A percentile compares a stretch with the other conserved stretches of the same genome.
phyloP scores from a whole-genome alignment of 2,888 invertebrate genomes.

The Tridacna crocea region DNA sequence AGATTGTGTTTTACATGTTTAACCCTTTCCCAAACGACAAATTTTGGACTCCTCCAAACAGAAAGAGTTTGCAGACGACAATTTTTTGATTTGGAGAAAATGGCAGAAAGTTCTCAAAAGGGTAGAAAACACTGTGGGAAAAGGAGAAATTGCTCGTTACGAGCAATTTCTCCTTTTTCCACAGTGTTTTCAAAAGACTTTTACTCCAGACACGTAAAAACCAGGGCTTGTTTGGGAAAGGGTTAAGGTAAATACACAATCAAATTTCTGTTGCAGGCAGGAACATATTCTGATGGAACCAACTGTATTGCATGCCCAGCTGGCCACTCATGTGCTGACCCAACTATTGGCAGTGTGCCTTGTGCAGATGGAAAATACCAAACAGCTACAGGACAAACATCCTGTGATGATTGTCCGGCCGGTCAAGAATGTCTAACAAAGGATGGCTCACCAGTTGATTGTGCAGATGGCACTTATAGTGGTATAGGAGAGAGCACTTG shows the following conservation, averaged over 20 bases:
- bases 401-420: constrained; percentile 78
- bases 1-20: too few relatives aligned
- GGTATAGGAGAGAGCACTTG: constrained; percentile 73
- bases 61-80: too few relatives aligned
- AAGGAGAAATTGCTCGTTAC: neutral
- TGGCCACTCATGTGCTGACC: constrained; percentile 78
- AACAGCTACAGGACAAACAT: constrained; percentile 71
- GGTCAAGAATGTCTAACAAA: constrained; percentile 74
- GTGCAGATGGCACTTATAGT: constrained; percentile 78
- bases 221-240: neutral
- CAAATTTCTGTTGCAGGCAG: constrained; percentile 66
- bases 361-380: constrained; percentile 81
- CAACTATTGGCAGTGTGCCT: constrained; percentile 66
- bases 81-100: too few relatives aligned
- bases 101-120: neutral
- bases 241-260: neutral
- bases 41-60: too few relatives aligned
- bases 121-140: neutral
- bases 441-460: constrained; percentile 68
- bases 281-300: constrained; percentile 78
- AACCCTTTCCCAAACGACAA: too few relatives aligned
- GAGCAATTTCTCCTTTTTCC: neutral
- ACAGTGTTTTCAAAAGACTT: neutral
- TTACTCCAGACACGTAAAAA: neutral
- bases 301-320: constrained; percentile 75